Base-by-base conservation (phyloP, 2,888 invertebrate genomes). In the Nasonovia ribisnigri region DNA sequence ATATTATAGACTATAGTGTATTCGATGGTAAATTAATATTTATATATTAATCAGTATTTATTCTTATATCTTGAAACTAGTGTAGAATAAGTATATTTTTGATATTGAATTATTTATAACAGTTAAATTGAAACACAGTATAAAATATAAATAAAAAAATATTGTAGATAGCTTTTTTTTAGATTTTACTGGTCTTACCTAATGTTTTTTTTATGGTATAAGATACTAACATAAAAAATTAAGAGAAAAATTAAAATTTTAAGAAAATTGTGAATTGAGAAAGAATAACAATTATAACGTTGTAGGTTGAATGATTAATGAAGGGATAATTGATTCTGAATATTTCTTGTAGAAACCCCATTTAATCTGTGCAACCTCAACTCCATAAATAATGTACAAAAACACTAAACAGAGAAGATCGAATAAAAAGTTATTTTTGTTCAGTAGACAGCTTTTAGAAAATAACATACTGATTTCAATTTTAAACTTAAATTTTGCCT, bases 311-410 rank as follows among this genome's bases (percentile, higher is more conserved):
- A 67, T 67, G 36, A 51, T 88, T 88, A 92, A 87, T 88, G 67
- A 92, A 92, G 29, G 5, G 48, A 92, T 92, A 92, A 92, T 51
- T 87, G 51, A 67, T 88, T 87, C 29, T 87, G 88, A 67, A 88
- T 51, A 67, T 88, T 88, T 88, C 42, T 92, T 88, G 29, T 29
- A 29, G 20, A 29, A 60, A 60, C 10, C 6, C 5, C 67, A 24
- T 29, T 91, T 36, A 86, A 86, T 86, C 57, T 84, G 43, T 36
- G 26, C 11, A 67, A 88, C 5, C 42, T 8, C 10, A 88, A 87
- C 87, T 42, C 42, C 26, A 87, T 87, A 92, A 87, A 92, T 88
- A 51, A 92, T 67, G 10, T 67, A 51, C 10, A 20, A 51, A 91
- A 91, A 86, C 24, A 36, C 20, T 36, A 77, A 36, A 43, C 24